Base-by-base conservation (phyloP, 1,140 invertebrate genomes). In the Eumaeus atala region DNA sequence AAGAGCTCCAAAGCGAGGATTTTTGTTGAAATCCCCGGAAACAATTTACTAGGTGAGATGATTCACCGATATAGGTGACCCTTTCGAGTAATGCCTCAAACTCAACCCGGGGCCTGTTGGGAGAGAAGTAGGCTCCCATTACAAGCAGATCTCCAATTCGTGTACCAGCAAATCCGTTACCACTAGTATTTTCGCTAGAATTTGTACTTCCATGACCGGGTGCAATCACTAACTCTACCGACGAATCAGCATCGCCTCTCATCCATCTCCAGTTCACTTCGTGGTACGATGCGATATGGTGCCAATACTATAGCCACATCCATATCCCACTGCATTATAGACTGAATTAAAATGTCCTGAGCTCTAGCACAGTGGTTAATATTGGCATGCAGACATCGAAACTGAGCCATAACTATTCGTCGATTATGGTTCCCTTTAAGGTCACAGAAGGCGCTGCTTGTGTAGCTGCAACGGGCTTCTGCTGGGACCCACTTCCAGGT, bases 1-100 rank as follows among this genome's bases (percentile, higher is more conserved):
- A 16, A 11, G 21, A 57, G 6, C 40, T 49, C 55, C 48, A 51
- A n/a, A 16, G 36, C 7, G 10, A n/a, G 4, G 55, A 57, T 21
- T 57, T 57, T 48, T 49, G 35, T 50, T 50, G 5, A 50, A 28
- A 34, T 50, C 48, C n/a, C 48, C 48, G n/a, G 48, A 21, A 35
- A 50, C 12, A 9, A 50, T n/a, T n/a, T 7, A 50, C 33, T 1
- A 12, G 16, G 14, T 14, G 6, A 34, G n/a, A 35, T 9, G 3
- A 1, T 9, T 14, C 48, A 0, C 12, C 11, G 8, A 11, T n/a
- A 8, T 4, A 33, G 5, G 21, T 49, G 21, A 2, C n/a, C 9
- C 6, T 11, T 3, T 9, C 14, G 16, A 50, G 48, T 34, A 50
- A 50, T 9, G 11, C 4, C 28, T 50, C 33, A 16, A 50, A 50